Base-by-base conservation (phyloP, 2,113 vertebrate species). In the Oncorhynchus mykiss region DNA sequence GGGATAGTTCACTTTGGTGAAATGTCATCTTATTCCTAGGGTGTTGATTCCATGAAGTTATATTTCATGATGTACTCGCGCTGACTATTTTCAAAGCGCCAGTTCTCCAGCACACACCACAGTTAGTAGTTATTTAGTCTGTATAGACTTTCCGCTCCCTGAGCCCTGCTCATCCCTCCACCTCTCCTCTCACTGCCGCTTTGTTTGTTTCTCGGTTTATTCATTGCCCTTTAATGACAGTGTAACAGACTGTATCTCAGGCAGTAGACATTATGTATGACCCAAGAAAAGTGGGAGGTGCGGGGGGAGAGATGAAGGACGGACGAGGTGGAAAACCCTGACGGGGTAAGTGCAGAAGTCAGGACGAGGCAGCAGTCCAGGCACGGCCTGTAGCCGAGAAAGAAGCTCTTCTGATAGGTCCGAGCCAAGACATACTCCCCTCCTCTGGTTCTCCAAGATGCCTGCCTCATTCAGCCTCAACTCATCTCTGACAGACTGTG, bases 261-360 rank as follows among this genome's bases (percentile, higher is more conserved):
- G 57, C n/a, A 5, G 59, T 45, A 22, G 27, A 48, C 9, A 34
- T 65, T 20, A 73, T 64, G 20, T 4, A 68, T 34, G 65, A 67
- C 27, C 65, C 65, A 67, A 11, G 65, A 67, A 18, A 29, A 13
- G 13, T 14, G 12, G 12, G 65, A 68, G 66, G 13, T 13, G 25
- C 62, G 25, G 14, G 62, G 62, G 59, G 16, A 48, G 48, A 7
- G 20, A 6, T 34, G 68, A 66, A 27, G 54, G 75, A 62, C 27
- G 6, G 74, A 69, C 5, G 9, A n/a, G 59, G 13, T 22, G 65
- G 31, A 73, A 70, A 79, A 25, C 2, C 57, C 48, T 70, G 54
- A 72, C 25, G n/a, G n/a, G 27, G 22, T 81, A 70, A 75, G 25
- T 80, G 48, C 64, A 78, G 27, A 25, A 64, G 24, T 8, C 24